These are phyloP conservation scores for Archilochus colubris DNA, from an alignment of 2,113 vertebrate species.

Conservation along the genomic window DNA sequence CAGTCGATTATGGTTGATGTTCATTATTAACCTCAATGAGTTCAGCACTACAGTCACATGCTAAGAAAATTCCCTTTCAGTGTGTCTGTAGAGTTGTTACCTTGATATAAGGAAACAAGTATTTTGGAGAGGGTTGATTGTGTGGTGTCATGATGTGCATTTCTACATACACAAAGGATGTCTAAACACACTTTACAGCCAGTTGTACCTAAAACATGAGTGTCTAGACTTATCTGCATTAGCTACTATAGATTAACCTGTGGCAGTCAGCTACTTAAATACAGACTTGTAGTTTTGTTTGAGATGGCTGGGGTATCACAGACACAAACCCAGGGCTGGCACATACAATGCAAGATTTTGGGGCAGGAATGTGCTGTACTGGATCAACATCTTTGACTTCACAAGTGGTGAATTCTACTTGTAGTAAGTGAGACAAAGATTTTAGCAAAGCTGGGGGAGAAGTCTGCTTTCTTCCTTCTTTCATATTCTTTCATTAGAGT, in stretches of 20 bases:
- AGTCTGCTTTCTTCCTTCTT: background rate
- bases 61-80: background rate
- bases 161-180: background rate
- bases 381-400: background rate
- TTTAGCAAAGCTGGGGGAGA: background rate
- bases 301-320: background rate
- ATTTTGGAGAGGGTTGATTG: background rate
- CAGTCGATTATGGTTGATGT: background rate
- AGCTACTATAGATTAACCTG: background rate
- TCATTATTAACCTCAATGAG: background rate
- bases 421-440: accelerated
- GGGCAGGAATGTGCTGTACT: accelerated
- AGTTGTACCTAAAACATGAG: background rate
- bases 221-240: background rate
- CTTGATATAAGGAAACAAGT: background rate
- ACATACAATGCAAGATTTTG: background rate
- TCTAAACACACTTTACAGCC: background rate
- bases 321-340: background rate
- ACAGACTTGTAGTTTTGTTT: background rate
- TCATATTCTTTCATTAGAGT: background rate
- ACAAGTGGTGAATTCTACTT: background rate
- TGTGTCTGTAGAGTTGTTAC: background rate
- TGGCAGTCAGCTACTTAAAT: background rate
- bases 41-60: background rate
- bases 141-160: background rate